Evolutionary conservation across 2,888 invertebrate genomes (phyloP).

Genomic region (Cristatella mucedo): DNA sequence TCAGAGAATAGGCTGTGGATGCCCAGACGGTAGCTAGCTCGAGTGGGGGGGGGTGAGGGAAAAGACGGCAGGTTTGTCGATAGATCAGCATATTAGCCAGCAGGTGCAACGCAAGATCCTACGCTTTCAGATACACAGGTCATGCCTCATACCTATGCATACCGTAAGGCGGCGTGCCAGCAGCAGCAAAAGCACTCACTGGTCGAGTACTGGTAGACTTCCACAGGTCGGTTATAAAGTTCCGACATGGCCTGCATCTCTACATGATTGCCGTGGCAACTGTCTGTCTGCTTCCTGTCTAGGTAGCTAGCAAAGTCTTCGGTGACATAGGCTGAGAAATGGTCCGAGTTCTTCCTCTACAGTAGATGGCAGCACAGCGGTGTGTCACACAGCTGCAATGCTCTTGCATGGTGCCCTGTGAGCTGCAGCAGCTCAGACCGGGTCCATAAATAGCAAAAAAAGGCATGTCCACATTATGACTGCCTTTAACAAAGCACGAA

Average conservation of each 20-base stretch:
- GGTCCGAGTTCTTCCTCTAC: conserved; percentile 66
- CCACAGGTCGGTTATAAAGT: conserved; percentile 69
- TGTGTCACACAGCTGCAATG: too few relatives aligned
- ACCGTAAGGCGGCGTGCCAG: too few relatives aligned
- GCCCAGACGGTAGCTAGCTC: neutral
- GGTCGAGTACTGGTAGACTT: conserved; percentile 62
- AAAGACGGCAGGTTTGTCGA: too few relatives aligned
- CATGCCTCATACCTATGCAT: too few relatives aligned
- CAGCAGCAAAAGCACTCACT: too few relatives aligned
- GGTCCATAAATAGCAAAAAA: neutral
- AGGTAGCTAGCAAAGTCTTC: conserved; percentile 72
- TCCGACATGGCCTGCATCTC: conserved; percentile 80
- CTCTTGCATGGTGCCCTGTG: neutral
- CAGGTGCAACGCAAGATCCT: too few relatives aligned
- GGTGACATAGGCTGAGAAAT: conserved; percentile 71
- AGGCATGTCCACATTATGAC: neutral
- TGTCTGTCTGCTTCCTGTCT: conserved; percentile 57
- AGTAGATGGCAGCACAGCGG: conserved; percentile 17
- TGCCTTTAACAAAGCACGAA: too few relatives aligned
- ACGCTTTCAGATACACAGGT: too few relatives aligned
- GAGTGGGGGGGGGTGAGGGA: too few relatives aligned
- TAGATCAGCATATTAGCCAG: too few relatives aligned
- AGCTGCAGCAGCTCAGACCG: neutral
- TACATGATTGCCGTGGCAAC: conserved; percentile 73
- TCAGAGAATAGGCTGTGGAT: neutral